Evolutionary conservation across 2,888 invertebrate species (phyloP).

Genomic region (Thecophora atra): DNA sequence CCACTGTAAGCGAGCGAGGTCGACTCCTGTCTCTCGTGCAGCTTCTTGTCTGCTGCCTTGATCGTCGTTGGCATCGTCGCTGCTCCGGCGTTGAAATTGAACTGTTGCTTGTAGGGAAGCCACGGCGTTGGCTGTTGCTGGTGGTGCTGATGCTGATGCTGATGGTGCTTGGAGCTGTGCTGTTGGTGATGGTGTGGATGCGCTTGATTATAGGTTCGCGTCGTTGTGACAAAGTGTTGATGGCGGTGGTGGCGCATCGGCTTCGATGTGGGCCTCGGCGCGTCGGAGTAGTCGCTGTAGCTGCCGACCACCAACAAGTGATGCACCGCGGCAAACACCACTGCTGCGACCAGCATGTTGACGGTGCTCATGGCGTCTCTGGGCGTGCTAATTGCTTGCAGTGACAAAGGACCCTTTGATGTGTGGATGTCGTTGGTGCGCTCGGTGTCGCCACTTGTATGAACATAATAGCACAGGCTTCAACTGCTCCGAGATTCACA

Average conservation of each 20-base stretch:
- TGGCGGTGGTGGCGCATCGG: background rate
- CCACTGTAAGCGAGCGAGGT: conserved; percentile 1
- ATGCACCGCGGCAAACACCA: conserved; percentile 17
- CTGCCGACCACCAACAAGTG: background rate
- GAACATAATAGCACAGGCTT: conserved; percentile 12
- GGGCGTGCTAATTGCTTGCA: background rate
- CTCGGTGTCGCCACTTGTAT: conserved; percentile 2
- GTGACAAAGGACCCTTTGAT: background rate
- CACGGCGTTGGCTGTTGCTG: conserved; percentile 21
- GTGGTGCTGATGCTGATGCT: conserved; percentile 25
- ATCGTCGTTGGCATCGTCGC: background rate
- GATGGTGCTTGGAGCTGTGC: conserved; percentile 24
- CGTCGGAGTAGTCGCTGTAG: background rate
- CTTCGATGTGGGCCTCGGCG: background rate
- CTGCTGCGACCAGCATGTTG: background rate
- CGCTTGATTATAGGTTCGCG: background rate
- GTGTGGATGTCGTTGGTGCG: conserved; percentile 12
- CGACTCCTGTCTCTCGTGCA: conserved; percentile 17
- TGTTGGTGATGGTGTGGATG: conserved; percentile 28
- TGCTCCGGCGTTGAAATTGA: background rate
- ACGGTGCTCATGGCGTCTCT: background rate
- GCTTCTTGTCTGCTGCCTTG: conserved; percentile 16
- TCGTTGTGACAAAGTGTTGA: background rate
- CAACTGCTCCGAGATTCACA: conserved; percentile 1
- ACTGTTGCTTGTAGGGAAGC: conserved; percentile 8